A percentile compares a stretch with the other conserved stretches of the same genome.
phyloP scores from a whole-genome alignment of 2,888 invertebrate species.

The Sisyra nigra region DNA sequence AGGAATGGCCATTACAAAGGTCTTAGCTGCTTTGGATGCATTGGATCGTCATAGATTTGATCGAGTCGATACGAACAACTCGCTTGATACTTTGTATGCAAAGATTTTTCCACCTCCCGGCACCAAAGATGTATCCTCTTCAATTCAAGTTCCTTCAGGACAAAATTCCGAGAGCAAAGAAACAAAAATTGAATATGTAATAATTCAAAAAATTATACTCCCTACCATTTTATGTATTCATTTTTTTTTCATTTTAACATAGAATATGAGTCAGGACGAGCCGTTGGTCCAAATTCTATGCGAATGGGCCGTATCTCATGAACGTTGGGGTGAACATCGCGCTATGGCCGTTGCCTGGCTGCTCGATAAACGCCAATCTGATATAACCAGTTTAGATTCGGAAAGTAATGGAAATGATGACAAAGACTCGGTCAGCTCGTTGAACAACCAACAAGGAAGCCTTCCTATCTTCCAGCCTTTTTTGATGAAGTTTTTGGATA shows the following conservation, averaged over 20 bases:
- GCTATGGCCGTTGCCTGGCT: slow-evolving; percentile 89
- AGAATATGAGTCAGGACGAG: slow-evolving; percentile 60
- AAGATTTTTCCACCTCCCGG: slow-evolving; percentile 36
- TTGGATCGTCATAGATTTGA: slow-evolving; percentile 90
- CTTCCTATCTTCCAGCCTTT: slow-evolving; percentile 81
- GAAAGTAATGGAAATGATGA: slow-evolving; percentile 35
- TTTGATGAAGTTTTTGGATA: slow-evolving; percentile 81
- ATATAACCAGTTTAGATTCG: slow-evolving; percentile 20
- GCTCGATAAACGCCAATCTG: slow-evolving; percentile 76
- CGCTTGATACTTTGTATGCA: slow-evolving; percentile 68
- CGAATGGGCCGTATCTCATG: slow-evolving; percentile 95
- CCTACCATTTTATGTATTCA: too few species aligned
- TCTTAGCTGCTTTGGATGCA: slow-evolving; percentile 79
- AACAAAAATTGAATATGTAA: slow-evolving; percentile 8
- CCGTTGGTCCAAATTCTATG: slow-evolving; percentile 82
- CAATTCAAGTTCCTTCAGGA: background rate
- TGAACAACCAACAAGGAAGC: slow-evolving; percentile 53
- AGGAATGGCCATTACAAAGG: slow-evolving; percentile 50
- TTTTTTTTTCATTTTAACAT: too few species aligned
- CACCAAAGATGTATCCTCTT: background rate
- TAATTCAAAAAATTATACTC: too few species aligned
- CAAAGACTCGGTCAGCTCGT: slow-evolving; percentile 74
- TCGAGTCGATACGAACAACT: slow-evolving; percentile 71
- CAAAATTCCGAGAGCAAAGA: slow-evolving; percentile 7
- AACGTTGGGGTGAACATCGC: slow-evolving; percentile 89